Percentiles rank a stretch among this genome's conserved stretches.
These are phyloP conservation scores for Tricholauxania praeusta DNA, from an alignment of 2,888 invertebrate genomes.

Conservation along the genomic window DNA sequence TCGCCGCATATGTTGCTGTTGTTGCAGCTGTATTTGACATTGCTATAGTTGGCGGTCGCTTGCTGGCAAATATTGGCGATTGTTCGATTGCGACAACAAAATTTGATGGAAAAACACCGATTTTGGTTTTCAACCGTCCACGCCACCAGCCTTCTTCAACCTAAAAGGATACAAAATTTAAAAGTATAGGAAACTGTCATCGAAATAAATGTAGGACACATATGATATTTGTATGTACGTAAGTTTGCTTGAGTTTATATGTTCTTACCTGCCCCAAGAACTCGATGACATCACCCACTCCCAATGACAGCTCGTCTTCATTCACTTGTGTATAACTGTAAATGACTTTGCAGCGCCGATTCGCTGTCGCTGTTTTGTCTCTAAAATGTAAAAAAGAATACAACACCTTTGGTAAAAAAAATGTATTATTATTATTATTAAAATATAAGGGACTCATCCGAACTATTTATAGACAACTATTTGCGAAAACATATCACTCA, in stretches of 20 bases:
- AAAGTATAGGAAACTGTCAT: constrained; percentile 32
- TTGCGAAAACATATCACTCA: too few relatives aligned
- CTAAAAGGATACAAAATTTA: constrained; percentile 54
- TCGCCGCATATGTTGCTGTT: constrained; percentile 34
- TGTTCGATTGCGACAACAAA: constrained; percentile 80
- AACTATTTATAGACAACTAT: too few relatives aligned
- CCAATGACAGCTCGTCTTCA: constrained; percentile 90
- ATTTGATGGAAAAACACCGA: constrained; percentile 96
- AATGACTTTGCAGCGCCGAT: constrained; percentile 83
- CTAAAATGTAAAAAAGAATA: constrained; percentile 48
- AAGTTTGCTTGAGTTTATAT: not conserved
- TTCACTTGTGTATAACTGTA: constrained; percentile 94
- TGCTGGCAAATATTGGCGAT: constrained; percentile 66
- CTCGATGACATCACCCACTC: constrained; percentile 90
- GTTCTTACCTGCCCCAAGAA: constrained; percentile 83
- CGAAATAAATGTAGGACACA: constrained; percentile 16
- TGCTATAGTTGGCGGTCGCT: constrained; percentile 59
- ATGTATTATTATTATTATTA: too few relatives aligned
- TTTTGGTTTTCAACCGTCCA: constrained; percentile 82
- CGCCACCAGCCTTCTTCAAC: constrained; percentile 95
- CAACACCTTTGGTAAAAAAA: too few relatives aligned
- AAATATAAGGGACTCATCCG: too few relatives aligned
- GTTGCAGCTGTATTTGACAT: constrained; percentile 49
- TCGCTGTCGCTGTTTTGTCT: constrained; percentile 67
- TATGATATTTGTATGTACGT: constrained; percentile 5